Base-by-base conservation (phyloP, 2,113 vertebrate genomes). In the Hystrix brachyura region DNA sequence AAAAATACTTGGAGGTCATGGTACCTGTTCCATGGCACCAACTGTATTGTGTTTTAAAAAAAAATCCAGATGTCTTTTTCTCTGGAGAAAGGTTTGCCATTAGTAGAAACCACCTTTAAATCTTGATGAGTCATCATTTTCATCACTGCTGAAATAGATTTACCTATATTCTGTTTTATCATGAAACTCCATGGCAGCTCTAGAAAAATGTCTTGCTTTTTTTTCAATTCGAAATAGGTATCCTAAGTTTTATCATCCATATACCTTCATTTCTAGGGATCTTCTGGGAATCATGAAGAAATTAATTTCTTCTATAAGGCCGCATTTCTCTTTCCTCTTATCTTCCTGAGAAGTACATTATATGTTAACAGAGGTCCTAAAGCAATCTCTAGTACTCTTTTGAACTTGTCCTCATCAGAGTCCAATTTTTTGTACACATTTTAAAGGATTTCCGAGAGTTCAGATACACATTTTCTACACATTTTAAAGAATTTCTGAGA, bases 401-500 rank as follows among this genome's bases (percentile, higher is more conserved):
- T 25, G 65, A 94, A 74, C 18, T 65, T 74, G 62, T 84, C 74
- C 48, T 91, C 71, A 67, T 65, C 4, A 19, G 8, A 76, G n/a
- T 88, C 43, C 3, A 67, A 43, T 74, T 84, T 51, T 78, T 78
- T 78, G 46, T 78, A 29, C 46, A 78, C 14, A 78, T 78, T 51
- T 51, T 29, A 29, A 32, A 32, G 74, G 29, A 78, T 78, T 78
- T 78, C 46, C 17, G 46, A 29, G 46, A 78, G 76, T 79, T 79
- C 4, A 34, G 32, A 19, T 19, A 32, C 19, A 34, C 5, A 17
- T 74, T 80, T 59, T 13, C 19, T 62, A 79, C 23, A 85, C 21
- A 89, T 89, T 53, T 94, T 43, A 95, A 94, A 67, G 21, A 21
- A 92, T 38, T 85, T 94, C 57, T 89, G 19, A 95, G n/a, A 87